Evolutionary conservation across 2,888 invertebrate species (phyloP).

Genomic region (Eilema griseolum): DNA sequence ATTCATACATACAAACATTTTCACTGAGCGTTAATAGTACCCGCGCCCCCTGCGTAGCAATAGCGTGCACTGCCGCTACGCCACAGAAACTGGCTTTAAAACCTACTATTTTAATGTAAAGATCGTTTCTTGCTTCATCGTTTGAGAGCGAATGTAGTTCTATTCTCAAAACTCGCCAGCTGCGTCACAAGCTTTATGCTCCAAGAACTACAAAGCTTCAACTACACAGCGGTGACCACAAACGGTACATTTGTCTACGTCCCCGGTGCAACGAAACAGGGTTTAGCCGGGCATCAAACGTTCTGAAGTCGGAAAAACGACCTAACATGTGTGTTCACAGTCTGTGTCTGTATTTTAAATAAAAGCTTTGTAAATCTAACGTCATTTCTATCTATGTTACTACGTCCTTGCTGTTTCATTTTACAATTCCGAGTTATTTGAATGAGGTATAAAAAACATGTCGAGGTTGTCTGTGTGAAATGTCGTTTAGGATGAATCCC

Average conservation of each 20-base stretch:
- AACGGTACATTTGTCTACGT: conserved; percentile 18
- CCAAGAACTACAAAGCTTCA: conserved; percentile 18
- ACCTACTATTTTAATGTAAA: no score
- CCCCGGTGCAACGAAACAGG: conserved; percentile 4
- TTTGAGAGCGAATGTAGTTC: background rate
- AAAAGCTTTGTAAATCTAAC: background rate
- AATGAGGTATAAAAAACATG: background rate
- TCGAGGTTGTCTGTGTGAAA: background rate
- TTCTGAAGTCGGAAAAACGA: background rate
- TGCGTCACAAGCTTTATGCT: background rate
- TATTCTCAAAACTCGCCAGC: conserved; percentile 9
- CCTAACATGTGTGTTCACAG: background rate
- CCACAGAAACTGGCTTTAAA: no score
- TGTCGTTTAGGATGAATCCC: no score
- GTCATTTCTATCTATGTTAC: background rate
- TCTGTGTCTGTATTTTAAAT: background rate
- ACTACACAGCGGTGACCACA: conserved; percentile 29
- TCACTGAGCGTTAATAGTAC: no score
- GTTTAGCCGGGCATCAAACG: conserved; percentile 5
- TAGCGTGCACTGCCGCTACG: no score
- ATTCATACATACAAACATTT: no score
- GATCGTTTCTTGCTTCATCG: no score
- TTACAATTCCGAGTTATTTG: background rate
- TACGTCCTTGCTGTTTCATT: background rate
- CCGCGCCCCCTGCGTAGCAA: no score